Evolutionary conservation across 2,797 vertebrate genomes (phyloP), one percentile per base, ranked within the genome.

Genomic region (Petrocephalus schoutedeni): DNA sequence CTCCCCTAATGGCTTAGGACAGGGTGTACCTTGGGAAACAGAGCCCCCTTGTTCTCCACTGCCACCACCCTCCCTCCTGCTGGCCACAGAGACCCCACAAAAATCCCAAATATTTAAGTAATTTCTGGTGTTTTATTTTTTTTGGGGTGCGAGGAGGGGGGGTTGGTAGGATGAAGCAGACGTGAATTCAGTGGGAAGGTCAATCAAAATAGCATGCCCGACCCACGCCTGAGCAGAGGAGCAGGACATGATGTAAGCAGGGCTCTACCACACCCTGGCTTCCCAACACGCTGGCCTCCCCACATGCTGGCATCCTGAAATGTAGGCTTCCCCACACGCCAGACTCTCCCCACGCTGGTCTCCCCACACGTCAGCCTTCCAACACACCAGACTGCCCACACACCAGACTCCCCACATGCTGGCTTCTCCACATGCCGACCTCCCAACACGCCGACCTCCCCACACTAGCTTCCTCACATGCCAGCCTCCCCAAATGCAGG

Each of bases 61-160:
- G 5, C 49, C 82, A 41, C 54, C 83, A 19, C 23, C 83, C 83
- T 45, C 41, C 45, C 21, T 59, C 23, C 82, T 64, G 61, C 49
- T 54, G 61, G 61, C 59, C 82, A 67, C 82, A n/a, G 59, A 82
- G 87, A 85, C 59, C 28, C 82, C 49, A 41, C 83, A 71, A 88
- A 88, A 88, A 85, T 88, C 87, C 59, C 82, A 88, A 85, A 74
- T 71, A 88, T 85, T 64, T 80, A 54, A 59, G 41, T 28, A 85
- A 88, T 88, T 88, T 85, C 49, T 83, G 83, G 82, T 88, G 59
- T 85, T 85, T 58, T 86, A 64, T 85, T 85, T 85, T 64, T 88
- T 67, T 71, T 53, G 56, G 45, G 71, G 87, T 74, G 71, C 71
- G 14, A 74, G 32, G 12, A 19, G 67, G 67, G 36, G 36, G 4